Evolutionary conservation across 2,113 vertebrate species (phyloP).

Genomic region (Dermatemys mawii): DNA sequence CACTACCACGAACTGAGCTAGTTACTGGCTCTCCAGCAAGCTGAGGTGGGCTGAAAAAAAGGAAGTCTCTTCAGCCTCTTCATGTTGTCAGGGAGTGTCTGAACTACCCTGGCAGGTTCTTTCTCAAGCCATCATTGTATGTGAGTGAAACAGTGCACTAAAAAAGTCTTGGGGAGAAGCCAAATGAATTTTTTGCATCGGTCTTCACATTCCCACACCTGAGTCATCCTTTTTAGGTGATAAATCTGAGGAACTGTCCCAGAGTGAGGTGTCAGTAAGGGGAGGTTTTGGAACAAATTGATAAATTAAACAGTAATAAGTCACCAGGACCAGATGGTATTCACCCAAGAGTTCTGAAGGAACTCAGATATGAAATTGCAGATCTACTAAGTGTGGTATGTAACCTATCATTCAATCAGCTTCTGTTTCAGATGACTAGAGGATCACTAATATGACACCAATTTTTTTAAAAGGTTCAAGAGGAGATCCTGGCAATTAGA

Average conservation of each 20-base stretch:
- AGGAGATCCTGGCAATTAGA: neutral
- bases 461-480: neutral
- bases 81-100: neutral
- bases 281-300: too few species aligned
- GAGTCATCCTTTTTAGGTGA: neutral
- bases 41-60: neutral
- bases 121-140: neutral
- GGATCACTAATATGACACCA: neutral
- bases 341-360: too few species aligned
- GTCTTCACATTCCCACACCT: neutral
- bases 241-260: neutral
- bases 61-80: neutral
- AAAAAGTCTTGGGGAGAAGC: neutral
- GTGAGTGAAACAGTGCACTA: neutral
- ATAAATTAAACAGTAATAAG: too few species aligned
- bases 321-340: too few species aligned
- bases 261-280: too few species aligned
- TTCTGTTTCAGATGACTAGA: too few species aligned
- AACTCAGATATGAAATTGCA: too few species aligned
- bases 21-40: neutral
- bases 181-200: neutral
- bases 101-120: neutral
- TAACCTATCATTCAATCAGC: too few species aligned
- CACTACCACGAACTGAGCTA: neutral
- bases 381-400: too few species aligned